Percentiles rank a stretch among this genome's conserved stretches.
phyloP scores from a whole-genome alignment of 2,888 invertebrate genomes.

The Nemapogon koenigi region DNA sequence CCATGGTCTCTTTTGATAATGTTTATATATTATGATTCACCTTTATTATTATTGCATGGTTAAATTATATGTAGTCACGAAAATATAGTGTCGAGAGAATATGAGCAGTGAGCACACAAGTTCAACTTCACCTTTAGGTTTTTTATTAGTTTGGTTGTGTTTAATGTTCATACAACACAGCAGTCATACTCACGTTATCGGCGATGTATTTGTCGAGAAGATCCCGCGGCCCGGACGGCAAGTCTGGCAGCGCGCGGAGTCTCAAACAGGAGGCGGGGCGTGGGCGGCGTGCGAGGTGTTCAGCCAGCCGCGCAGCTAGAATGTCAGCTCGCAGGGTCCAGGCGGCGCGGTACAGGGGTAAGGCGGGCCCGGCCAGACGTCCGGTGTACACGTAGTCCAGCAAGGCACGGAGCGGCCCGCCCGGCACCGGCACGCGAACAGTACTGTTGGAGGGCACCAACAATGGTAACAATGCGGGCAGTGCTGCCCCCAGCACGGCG shows the following conservation, averaged over 20 bases:
- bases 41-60: too few species aligned
- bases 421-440: conserved; percentile 22
- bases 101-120: too few species aligned
- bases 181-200: too few species aligned
- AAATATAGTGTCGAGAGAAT: too few species aligned
- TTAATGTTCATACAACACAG: too few species aligned
- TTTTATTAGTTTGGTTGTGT: too few species aligned
- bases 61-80: too few species aligned
- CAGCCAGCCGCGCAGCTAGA: background rate
- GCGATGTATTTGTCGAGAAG: too few species aligned
- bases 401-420: conserved; percentile 13
- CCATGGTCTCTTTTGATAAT: too few species aligned
- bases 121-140: too few species aligned
- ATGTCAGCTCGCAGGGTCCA: background rate
- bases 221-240: background rate
- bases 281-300: background rate
- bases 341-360: background rate
- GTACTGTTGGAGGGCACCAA: conserved; percentile 23
- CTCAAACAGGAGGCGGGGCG: background rate
- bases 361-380: background rate
- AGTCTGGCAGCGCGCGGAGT: background rate
- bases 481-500: conserved; percentile 14
- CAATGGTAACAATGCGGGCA: conserved; percentile 21
- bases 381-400: background rate
- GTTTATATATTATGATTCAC: too few species aligned